Base-by-base conservation (phyloP, 2,113 vertebrate species). In the Brachyhypopomus gauderio region DNA sequence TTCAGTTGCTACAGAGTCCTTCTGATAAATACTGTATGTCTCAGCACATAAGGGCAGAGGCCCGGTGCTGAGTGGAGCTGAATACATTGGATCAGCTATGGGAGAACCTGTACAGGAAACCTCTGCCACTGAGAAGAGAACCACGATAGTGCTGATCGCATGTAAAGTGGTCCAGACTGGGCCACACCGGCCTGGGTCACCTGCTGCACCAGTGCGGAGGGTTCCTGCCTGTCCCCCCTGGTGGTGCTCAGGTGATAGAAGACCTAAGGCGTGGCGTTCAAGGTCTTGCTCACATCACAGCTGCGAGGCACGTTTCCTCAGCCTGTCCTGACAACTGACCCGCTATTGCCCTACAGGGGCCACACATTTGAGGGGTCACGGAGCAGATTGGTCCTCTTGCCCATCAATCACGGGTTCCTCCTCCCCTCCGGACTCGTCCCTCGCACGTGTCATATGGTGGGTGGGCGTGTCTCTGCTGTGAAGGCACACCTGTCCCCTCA, bases 301-400 rank as follows among this genome's bases (percentile, higher is more conserved):
- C 73, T 75, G 74, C 52, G 77, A n/a, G 62, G 27, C 59, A 17
- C 55, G 72, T 76, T 77, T 81, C 79, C 82, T 80, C 70, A 79
- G 69, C 17, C n/a, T 75, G 83, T 77, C 79, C 85, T 85, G 81
- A 84, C 77, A 77, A 85, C 78, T 88, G 85, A 85, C 87, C 87
- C 76, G 11, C 73, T 85, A 81, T 85, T 82, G 82, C 85, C 85
- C 85, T 82, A 78, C 64, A 84, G 85, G 84, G 79, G 70, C 77
- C 79, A 82, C 84, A 81, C 82, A 88, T 88, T 88, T 88, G 76
- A 88, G 75, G 87, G 87, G 87, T 88, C 87, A 88, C 5, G 52
- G 82, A 80, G 82, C 80, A 87, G 77, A 85, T 85, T 81, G 79
- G 87, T 83, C 82, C 75, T 78, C 76, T 74, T 62, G 75, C 74